Conservation (phyloP, 35 echinoderm and acorn worm genomes). For the Holothuria glaberrima region DNA sequence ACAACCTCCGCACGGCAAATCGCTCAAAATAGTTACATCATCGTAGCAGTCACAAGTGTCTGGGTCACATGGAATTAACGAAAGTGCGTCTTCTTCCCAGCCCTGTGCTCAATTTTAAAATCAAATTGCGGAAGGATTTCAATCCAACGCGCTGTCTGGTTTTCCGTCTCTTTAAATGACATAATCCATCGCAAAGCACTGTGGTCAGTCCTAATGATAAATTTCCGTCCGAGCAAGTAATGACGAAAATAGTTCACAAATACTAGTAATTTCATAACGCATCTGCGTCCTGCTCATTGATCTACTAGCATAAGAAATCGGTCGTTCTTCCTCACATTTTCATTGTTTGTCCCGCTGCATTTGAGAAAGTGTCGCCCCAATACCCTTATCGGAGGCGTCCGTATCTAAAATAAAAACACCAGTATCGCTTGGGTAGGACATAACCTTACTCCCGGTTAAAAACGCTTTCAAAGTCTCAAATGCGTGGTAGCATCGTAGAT, state of each 20-base stretch:
- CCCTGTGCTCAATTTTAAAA: slow-evolving; percentile 52
- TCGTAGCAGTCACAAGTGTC: not conserved
- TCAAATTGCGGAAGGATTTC: slow-evolving; percentile 47
- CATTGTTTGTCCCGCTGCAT: not conserved
- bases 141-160: slow-evolving; percentile 74
- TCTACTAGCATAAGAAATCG: slow-evolving; percentile 64
- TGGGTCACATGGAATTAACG: slow-evolving; percentile 36
- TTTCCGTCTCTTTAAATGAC: slow-evolving; percentile 63
- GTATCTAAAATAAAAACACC: slow-evolving; percentile 54
- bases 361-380: slow-evolving; percentile 44
- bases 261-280: slow-evolving; percentile 61
- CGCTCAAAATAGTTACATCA: not conserved
- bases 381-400: slow-evolving; percentile 32
- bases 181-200: slow-evolving; percentile 56
- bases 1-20: not conserved
- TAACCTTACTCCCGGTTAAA: slow-evolving; percentile 11
- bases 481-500: slow-evolving; percentile 37
- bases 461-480: slow-evolving; percentile 49
- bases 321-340: slow-evolving; percentile 52
- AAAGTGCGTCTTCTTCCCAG: slow-evolving; percentile 59
- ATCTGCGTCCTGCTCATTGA: slow-evolving; percentile 54
- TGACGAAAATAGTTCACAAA: slow-evolving; percentile 66
- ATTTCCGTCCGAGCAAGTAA: slow-evolving; percentile 61
- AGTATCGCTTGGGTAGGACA: slow-evolving; percentile 47
- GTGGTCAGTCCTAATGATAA: slow-evolving; percentile 69